Evolutionary conservation across 2,113 vertebrate species (phyloP).

Genomic region (Anhinga rufa): DNA sequence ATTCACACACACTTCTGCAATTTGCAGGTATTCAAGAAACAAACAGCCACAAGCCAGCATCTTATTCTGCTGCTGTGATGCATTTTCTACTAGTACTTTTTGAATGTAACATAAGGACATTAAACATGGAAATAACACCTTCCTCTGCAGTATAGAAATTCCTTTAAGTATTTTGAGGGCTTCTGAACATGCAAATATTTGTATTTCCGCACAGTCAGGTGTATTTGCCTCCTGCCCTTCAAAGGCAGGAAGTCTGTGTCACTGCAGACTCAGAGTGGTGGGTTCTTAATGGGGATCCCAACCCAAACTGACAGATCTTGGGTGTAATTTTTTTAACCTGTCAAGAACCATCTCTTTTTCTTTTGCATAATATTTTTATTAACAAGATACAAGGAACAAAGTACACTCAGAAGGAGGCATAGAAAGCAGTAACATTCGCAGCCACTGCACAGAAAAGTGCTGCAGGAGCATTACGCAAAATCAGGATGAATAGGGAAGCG

Average conservation of each 20-base stretch:
- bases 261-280: background rate
- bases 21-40: background rate
- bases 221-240: conserved; percentile 34
- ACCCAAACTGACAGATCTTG: conserved; percentile 41
- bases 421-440: background rate
- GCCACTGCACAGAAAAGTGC: background rate
- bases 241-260: conserved; percentile 31
- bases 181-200: conserved; percentile 50
- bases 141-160: background rate
- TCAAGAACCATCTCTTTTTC: conserved; percentile 19
- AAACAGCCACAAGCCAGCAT: background rate
- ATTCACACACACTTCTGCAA: fast-evolving
- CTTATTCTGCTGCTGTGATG: background rate
- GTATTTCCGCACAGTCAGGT: conserved; percentile 20
- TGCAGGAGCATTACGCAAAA: background rate
- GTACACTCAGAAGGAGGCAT: background rate
- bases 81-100: background rate
- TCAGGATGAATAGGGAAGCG: background rate
- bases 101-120: background rate
- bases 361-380: conserved; percentile 27
- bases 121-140: background rate
- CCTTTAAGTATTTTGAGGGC: background rate
- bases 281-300: conserved; percentile 51
- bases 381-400: conserved; percentile 3
- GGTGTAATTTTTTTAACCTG: conserved; percentile 40